phyloP scores from a whole-genome alignment of 2,888 invertebrate genomes.

The Fissipunctia ypsillon region DNA sequence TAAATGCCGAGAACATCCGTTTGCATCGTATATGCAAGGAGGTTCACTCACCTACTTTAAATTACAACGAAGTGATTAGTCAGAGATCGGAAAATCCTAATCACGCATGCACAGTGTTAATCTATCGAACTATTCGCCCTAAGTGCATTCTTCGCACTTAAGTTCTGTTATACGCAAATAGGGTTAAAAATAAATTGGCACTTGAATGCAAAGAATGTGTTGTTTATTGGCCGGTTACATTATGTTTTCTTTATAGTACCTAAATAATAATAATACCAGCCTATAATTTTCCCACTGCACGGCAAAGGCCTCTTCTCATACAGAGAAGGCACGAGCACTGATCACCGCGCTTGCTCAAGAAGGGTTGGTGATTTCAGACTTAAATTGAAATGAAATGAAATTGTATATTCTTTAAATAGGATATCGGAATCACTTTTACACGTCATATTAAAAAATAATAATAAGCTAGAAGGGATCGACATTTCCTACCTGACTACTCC shows the following conservation, averaged over 20 bases:
- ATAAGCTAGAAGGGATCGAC: no score
- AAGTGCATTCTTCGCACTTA: conserved; percentile 58
- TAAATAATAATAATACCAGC: no score
- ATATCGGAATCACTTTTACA: no score
- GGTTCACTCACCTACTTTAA: conserved; percentile 48
- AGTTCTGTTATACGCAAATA: conserved; percentile 49
- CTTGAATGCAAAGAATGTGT: conserved; percentile 10
- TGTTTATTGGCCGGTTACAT: neutral
- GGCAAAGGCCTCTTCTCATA: no score
- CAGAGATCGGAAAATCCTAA: conserved; percentile 54
- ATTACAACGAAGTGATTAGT: conserved; percentile 49
- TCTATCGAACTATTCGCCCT: conserved; percentile 10
- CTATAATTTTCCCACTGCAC: no score
- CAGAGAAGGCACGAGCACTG: no score
- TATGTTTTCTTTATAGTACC: conserved; percentile 12
- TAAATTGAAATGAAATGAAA: no score
- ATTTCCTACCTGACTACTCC: no score
- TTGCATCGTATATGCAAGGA: conserved; percentile 51
- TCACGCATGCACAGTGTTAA: conserved; percentile 57
- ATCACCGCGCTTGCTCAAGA: no score
- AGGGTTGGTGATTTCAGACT: no score
- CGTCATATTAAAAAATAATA: no score
- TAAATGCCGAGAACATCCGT: conserved; percentile 52
- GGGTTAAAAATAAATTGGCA: conserved; percentile 44
- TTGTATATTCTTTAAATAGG: no score